These are phyloP conservation scores for Periophthalmus modestus DNA, from an alignment of 2,113 vertebrate species.

Conservation along the genomic window DNA sequence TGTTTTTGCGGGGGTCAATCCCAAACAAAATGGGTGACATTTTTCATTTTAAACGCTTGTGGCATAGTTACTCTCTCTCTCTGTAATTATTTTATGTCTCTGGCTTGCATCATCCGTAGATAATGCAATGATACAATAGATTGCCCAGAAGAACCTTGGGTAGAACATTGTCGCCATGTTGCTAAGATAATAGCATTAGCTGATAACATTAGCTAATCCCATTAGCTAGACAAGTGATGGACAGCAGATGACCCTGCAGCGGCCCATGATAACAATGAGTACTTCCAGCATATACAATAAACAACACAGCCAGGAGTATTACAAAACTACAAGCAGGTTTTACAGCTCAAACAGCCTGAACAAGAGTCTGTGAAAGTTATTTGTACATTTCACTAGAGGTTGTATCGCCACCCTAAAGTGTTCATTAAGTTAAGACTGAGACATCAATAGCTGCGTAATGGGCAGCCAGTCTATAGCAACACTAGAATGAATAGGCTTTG, in stretches of 20 bases:
- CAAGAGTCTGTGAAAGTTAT: not conserved
- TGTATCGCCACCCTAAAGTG: not conserved
- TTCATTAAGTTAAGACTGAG: constrained; percentile 3
- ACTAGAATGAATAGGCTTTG: constrained; percentile 9
- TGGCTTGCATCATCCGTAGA: not conserved
- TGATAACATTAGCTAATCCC: constrained; percentile 21
- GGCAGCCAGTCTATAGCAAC: not conserved
- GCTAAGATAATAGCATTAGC: constrained; percentile 14
- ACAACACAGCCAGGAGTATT: not conserved
- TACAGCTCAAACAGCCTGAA: not conserved
- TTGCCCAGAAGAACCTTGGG: not conserved
- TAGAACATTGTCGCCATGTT: not conserved
- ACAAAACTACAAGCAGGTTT: not conserved
- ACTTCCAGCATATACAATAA: not conserved
- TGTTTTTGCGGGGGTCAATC: not conserved
- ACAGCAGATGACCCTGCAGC: constrained; percentile 13
- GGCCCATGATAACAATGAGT: constrained; percentile 8
- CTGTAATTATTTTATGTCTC: not conserved
- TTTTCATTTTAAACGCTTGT: not conserved
- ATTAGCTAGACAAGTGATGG: constrained; percentile 19
- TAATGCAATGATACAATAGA: constrained; percentile 10
- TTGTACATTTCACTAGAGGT: not conserved
- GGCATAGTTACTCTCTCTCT: not conserved
- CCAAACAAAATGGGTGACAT: not conserved
- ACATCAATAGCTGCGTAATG: not conserved